Conservation (phyloP, 35 echinoderm and acorn worm genomes). For the Ophiothrix spiculata region DNA sequence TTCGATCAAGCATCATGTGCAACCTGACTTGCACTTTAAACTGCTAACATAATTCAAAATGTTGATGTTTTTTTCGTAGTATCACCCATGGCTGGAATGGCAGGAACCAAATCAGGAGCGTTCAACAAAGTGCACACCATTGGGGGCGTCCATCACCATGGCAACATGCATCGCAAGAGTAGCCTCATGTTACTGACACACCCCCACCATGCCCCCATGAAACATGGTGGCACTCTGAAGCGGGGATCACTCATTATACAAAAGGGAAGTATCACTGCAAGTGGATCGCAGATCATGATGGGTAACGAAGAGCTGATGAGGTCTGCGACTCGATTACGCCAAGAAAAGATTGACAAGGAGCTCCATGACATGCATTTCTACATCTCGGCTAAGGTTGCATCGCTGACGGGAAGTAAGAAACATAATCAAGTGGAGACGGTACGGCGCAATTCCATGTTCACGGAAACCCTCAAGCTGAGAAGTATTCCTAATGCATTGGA, state of each 20-base stretch:
- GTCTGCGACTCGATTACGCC: constrained; percentile 53
- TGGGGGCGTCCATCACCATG: not conserved
- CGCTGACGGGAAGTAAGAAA: constrained; percentile 39
- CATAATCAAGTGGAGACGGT: constrained; percentile 50
- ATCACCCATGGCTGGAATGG: not conserved
- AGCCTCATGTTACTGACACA: constrained; percentile 15
- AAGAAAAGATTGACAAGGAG: constrained; percentile 57
- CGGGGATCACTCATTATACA: constrained; percentile 71
- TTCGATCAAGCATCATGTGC: too few species aligned
- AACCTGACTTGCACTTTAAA: too few species aligned
- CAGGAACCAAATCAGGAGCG: not conserved
- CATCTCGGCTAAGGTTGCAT: constrained; percentile 59
- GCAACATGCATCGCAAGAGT: not conserved
- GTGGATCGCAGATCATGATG: constrained; percentile 84
- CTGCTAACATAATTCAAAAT: too few species aligned
- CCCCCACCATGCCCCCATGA: constrained; percentile 45
- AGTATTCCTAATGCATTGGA: constrained; percentile 44
- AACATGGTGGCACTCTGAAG: constrained; percentile 29
- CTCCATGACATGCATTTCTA: constrained; percentile 70
- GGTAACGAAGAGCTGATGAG: constrained; percentile 64
- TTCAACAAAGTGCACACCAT: not conserved
- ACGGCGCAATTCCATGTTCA: constrained; percentile 78
- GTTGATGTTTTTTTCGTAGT: too few species aligned
- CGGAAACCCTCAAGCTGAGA: constrained; percentile 55
- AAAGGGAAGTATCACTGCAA: constrained; percentile 50